Evolutionary conservation across 2,888 invertebrate species (phyloP).

Genomic region (Zele albiditarsus): DNA sequence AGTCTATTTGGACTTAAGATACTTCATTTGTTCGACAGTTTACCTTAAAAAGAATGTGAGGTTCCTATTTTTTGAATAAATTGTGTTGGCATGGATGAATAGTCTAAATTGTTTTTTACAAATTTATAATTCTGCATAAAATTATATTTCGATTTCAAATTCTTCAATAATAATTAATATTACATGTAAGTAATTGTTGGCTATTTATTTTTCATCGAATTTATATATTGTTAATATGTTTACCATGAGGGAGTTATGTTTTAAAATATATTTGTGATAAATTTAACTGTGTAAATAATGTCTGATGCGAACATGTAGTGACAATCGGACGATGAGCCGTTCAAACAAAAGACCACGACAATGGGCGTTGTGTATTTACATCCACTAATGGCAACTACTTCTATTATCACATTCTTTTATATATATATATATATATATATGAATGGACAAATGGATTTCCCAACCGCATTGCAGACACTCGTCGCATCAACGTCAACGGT

Average conservation of each 20-base stretch:
- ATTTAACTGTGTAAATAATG: neutral
- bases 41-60: no score
- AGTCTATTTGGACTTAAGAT: no score
- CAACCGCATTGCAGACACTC: constrained; percentile 43
- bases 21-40: no score
- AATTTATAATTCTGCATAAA: no score
- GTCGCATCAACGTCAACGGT: constrained; percentile 36
- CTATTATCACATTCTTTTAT: constrained; percentile 46
- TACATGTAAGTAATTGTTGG: no score
- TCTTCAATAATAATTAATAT: no score
- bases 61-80: no score
- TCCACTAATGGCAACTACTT: constrained; percentile 54
- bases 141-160: no score
- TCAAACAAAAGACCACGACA: constrained; percentile 15
- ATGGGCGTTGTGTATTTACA: constrained; percentile 21
- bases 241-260: neutral
- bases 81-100: no score
- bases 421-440: neutral
- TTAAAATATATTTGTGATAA: neutral
- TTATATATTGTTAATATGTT: neutral
- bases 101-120: no score
- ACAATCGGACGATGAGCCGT: neutral
- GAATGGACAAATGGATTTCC: constrained; percentile 55
- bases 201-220: neutral
- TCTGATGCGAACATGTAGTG: neutral